Conservation (phyloP, 2,113 vertebrate species). For the Syrmaticus mikado region DNA sequence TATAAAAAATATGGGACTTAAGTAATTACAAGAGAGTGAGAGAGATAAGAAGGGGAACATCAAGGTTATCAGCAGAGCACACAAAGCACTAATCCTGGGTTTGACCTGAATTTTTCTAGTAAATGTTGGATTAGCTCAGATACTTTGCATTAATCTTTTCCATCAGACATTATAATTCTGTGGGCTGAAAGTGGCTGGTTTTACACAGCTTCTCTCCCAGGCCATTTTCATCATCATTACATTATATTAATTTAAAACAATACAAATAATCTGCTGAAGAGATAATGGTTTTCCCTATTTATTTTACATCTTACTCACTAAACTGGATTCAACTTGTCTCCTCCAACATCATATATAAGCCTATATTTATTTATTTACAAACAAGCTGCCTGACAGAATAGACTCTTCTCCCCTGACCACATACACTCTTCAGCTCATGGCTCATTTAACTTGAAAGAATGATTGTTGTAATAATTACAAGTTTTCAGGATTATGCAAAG, state of each 20-base stretch:
- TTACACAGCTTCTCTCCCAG: neutral
- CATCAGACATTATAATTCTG: constrained; percentile 17
- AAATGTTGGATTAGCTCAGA: constrained; percentile 41
- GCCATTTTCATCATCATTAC: neutral
- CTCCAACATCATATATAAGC: neutral
- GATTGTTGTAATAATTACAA: neutral
- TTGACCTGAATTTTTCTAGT: constrained; percentile 58
- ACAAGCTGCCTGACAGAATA: neutral
- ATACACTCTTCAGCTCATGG: neutral
- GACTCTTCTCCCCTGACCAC: neutral
- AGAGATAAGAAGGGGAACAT: neutral
- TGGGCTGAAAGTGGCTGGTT: neutral
- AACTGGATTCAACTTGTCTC: neutral
- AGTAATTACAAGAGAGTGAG: neutral
- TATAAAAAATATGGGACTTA: neutral
- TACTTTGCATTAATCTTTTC: constrained; percentile 50
- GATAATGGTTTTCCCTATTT: neutral
- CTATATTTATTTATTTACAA: constrained; percentile 9
- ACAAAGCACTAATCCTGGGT: constrained; percentile 32
- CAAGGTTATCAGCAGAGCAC: constrained; percentile 27
- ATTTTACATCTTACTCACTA: neutral
- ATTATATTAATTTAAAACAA: neutral
- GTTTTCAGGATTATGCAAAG: neutral
- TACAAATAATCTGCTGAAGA: neutral
- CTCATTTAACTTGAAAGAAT: neutral